Conservation (phyloP, 2,797 vertebrate genomes). For the Girardinus metallicus region DNA sequence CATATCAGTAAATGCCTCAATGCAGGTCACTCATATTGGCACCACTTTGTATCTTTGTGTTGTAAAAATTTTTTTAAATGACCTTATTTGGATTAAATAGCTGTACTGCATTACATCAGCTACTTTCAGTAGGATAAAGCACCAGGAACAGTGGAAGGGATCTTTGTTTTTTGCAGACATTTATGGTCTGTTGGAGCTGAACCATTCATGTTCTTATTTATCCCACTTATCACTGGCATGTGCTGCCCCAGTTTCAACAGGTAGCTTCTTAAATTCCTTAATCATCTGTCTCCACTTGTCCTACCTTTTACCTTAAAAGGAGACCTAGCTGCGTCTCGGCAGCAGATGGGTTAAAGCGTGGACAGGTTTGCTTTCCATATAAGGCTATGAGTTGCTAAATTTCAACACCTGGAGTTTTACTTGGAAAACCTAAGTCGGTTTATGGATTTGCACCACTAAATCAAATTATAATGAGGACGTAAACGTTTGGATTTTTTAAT, state of each 20-base stretch:
- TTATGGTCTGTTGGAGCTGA: not conserved
- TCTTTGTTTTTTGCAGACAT: not conserved
- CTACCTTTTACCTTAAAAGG: constrained; percentile 76
- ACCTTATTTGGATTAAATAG: not conserved
- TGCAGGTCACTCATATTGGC: not conserved
- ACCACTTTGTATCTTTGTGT: not conserved
- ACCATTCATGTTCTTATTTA: not conserved
- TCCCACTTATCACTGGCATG: not conserved
- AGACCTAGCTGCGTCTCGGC: constrained; percentile 28
- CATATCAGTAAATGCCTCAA: not conserved
- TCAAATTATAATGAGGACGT: not conserved
- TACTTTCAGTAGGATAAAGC: not conserved
- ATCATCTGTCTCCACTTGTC: constrained; percentile 14
- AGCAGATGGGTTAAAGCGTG: constrained; percentile 41
- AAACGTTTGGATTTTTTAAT: not conserved
- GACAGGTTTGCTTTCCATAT: constrained; percentile 72
- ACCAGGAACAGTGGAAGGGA: not conserved
- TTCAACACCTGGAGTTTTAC: constrained; percentile 53
- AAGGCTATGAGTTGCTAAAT: constrained; percentile 52
- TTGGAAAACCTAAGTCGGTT: not conserved
- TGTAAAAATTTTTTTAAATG: not conserved
- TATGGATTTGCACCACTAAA: not conserved
- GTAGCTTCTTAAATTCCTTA: constrained; percentile 9
- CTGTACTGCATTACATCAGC: not conserved
- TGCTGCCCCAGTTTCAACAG: constrained; percentile 9